phyloP scores from a whole-genome alignment of 2,888 invertebrate genomes.

The Thereva nobilitata region DNA sequence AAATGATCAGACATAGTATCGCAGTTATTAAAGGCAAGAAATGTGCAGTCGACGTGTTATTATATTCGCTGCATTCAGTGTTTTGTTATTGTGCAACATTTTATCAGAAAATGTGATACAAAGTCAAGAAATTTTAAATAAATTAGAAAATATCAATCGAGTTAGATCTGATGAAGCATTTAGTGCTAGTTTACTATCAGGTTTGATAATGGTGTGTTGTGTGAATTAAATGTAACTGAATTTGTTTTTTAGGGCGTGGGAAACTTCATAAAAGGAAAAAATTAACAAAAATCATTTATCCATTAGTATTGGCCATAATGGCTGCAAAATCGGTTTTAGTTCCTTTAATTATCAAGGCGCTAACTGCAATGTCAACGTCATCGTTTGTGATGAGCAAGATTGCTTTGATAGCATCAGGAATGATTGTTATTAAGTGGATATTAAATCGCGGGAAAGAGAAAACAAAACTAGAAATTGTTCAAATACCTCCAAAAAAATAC shows the following conservation, averaged over 20 bases:
- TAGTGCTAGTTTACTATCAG: no score
- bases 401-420: conserved; percentile 50
- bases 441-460: conserved; percentile 41
- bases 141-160: no score
- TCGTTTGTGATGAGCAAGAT: conserved; percentile 56
- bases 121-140: no score
- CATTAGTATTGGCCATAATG: conserved; percentile 66
- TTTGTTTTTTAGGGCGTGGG: conserved; percentile 48
- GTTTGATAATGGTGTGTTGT: no score
- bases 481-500: conserved; percentile 21
- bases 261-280: conserved; percentile 57
- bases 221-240: background rate
- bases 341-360: conserved; percentile 69
- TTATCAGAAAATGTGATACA: no score
- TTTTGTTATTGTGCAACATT: no score
- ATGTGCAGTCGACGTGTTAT: no score
- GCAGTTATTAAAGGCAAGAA: no score
- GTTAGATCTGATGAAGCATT: no score
- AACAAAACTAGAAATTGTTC: conserved; percentile 24
- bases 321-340: conserved; percentile 69
- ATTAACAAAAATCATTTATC: conserved; percentile 63
- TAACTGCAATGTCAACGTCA: conserved; percentile 68
- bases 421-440: conserved; percentile 52
- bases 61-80: no score
- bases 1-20: no score